phyloP scores from a whole-genome alignment of 2,113 vertebrate species.

The Colaptes auratus region DNA sequence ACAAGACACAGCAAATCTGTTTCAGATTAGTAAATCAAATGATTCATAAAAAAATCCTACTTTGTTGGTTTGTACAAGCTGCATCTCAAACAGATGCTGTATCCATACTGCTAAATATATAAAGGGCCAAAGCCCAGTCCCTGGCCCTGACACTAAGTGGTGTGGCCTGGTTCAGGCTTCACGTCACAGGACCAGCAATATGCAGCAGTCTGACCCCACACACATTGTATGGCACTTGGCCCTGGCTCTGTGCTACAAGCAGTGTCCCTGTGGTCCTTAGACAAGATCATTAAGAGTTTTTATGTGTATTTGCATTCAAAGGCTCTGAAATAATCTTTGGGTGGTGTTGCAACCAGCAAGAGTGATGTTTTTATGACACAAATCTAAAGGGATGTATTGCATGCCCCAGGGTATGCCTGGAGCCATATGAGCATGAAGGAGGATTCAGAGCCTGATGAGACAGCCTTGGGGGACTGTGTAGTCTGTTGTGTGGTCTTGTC shows the following conservation, averaged over 20 bases:
- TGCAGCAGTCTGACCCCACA: not conserved
- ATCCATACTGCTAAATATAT: not conserved
- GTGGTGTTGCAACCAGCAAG: not conserved
- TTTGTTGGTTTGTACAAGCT: not conserved
- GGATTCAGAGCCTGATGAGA: not conserved
- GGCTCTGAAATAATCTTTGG: not conserved
- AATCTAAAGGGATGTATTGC: not conserved
- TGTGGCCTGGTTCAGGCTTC: not conserved
- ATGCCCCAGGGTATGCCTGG: not conserved
- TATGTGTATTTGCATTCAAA: not conserved
- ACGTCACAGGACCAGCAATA: not conserved
- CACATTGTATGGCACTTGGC: not conserved
- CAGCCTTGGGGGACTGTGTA: not conserved
- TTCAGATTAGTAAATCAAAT: constrained; percentile 49
- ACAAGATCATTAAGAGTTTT: not conserved
- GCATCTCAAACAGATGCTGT: constrained; percentile 19
- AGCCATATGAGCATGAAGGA: not conserved
- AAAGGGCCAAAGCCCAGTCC: not conserved
- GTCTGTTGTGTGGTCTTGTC: not conserved
- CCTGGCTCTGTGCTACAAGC: not conserved
- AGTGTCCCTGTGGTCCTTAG: not conserved
- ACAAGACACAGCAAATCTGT: constrained; percentile 39
- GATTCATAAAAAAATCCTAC: not conserved
- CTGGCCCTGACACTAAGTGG: not conserved
- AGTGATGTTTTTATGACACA: not conserved